Percentiles rank a stretch among this genome's conserved stretches.
Evolutionary conservation across 2,113 vertebrate genomes (phyloP).

Genomic region (Cebidichthys violaceus): DNA sequence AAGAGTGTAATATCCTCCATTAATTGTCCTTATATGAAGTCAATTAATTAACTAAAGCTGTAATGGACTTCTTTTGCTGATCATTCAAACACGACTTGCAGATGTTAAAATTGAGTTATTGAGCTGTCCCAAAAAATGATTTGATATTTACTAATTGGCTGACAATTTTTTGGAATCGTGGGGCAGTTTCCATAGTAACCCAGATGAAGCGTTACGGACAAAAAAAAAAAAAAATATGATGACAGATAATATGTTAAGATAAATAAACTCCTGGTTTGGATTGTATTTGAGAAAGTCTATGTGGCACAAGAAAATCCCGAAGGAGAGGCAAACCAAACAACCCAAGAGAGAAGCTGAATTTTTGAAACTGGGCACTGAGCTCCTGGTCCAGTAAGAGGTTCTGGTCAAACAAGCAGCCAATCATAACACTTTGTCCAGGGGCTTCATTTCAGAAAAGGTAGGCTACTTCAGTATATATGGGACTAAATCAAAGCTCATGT

Average conservation of each 20-base stretch:
- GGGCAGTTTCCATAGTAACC: slow-evolving; percentile 53
- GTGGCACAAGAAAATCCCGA: not conserved
- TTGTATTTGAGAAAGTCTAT: slow-evolving; percentile 22
- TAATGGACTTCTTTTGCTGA: slow-evolving; percentile 45
- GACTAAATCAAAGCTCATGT: too few relatives aligned
- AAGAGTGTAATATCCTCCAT: slow-evolving; percentile 68
- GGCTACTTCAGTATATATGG: too few relatives aligned
- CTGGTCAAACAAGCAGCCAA: slow-evolving; percentile 40
- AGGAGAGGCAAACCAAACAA: slow-evolving; percentile 18
- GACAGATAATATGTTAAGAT: slow-evolving; percentile 20
- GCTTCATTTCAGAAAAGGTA: slow-evolving; percentile 41
- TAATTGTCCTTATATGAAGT: slow-evolving; percentile 55
- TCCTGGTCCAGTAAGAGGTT: slow-evolving; percentile 45
- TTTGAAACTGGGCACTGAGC: slow-evolving; percentile 48
- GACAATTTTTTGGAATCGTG: slow-evolving; percentile 16
- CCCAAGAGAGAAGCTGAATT: not conserved
- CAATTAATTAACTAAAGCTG: slow-evolving; percentile 61
- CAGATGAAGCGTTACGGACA: slow-evolving; percentile 1
- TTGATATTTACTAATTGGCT: slow-evolving; percentile 21
- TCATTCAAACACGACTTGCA: slow-evolving; percentile 39
- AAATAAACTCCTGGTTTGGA: slow-evolving; percentile 2
- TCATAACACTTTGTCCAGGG: slow-evolving; percentile 21
- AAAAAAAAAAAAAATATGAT: slow-evolving; percentile 21
- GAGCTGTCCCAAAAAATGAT: slow-evolving; percentile 4
- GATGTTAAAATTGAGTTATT: slow-evolving; percentile 37